These are phyloP conservation scores for Microcebus jonahi DNA, from an alignment of 2,113 vertebrate genomes.

Conservation along the genomic window DNA sequence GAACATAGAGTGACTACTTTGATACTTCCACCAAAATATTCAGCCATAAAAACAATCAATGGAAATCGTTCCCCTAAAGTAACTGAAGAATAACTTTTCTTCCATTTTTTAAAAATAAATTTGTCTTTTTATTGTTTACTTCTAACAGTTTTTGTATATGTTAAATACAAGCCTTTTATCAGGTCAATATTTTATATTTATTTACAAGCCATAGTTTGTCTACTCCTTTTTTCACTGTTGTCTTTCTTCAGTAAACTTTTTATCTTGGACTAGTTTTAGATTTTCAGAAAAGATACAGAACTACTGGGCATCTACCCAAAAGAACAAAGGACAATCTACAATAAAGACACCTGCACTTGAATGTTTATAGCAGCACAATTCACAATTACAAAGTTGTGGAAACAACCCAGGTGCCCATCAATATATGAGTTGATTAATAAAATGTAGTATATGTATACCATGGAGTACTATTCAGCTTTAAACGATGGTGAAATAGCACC, in stretches of 20 bases:
- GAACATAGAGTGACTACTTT: not conserved
- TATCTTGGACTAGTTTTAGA: not conserved
- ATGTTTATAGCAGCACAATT: too few species aligned
- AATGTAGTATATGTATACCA: too few species aligned
- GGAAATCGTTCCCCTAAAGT: not conserved
- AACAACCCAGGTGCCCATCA: too few species aligned
- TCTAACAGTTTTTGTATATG: not conserved
- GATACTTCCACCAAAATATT: not conserved
- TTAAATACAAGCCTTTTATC: not conserved
- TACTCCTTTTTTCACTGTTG: not conserved
- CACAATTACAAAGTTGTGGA: too few species aligned
- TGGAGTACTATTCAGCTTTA: too few species aligned
- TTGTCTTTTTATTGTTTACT: not conserved
- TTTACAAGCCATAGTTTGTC: not conserved
- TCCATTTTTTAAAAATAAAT: not conserved
- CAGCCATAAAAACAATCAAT: not conserved
- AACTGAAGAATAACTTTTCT: not conserved
- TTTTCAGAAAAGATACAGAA: not conserved
- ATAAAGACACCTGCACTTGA: too few species aligned
- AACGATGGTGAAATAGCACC: too few species aligned
- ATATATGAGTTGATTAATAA: too few species aligned
- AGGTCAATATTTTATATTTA: not conserved
- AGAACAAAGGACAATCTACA: too few species aligned
- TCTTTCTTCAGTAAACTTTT: not conserved
- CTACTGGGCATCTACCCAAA: too few species aligned